These are phyloP conservation scores for Theropithecus gelada DNA, from an alignment of 2,113 vertebrate genomes.

Conservation along the genomic window DNA sequence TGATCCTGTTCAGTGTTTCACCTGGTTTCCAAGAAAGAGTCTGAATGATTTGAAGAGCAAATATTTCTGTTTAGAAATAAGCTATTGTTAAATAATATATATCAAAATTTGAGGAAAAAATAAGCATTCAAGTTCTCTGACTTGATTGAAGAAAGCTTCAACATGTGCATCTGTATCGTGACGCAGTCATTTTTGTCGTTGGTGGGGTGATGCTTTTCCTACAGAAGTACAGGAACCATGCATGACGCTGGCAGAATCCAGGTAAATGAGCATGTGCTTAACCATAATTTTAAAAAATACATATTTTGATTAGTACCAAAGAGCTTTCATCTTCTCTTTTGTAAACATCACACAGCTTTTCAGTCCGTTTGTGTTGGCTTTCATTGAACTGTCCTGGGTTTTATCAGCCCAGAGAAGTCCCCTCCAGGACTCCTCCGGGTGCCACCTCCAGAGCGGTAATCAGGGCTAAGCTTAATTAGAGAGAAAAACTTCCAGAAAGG, in stretches of 20 bases:
- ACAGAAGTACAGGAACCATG: rapidly evolving
- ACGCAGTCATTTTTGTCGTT: rapidly evolving
- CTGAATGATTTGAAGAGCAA: background rate
- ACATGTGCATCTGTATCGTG: rapidly evolving
- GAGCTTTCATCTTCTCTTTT: background rate
- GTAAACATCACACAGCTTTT: background rate
- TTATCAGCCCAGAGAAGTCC: background rate
- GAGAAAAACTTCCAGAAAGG: background rate
- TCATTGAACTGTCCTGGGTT: background rate
- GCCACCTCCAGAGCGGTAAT: background rate
- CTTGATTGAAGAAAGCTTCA: rapidly evolving
- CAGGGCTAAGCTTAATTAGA: background rate
- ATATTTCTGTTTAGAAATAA: background rate
- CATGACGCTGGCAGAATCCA: rapidly evolving
- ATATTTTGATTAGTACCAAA: background rate
- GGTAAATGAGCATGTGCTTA: background rate
- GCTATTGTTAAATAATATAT: background rate
- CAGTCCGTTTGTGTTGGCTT: background rate
- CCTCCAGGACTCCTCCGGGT: background rate
- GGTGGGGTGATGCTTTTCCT: background rate
- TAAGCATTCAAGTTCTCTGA: rapidly evolving
- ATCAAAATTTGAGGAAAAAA: background rate
- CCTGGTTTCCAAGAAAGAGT: background rate
- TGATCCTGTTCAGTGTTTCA: background rate
- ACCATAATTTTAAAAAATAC: background rate